Conservation (phyloP, 1,140 invertebrate genomes). For the Aphis craccivora region DNA sequence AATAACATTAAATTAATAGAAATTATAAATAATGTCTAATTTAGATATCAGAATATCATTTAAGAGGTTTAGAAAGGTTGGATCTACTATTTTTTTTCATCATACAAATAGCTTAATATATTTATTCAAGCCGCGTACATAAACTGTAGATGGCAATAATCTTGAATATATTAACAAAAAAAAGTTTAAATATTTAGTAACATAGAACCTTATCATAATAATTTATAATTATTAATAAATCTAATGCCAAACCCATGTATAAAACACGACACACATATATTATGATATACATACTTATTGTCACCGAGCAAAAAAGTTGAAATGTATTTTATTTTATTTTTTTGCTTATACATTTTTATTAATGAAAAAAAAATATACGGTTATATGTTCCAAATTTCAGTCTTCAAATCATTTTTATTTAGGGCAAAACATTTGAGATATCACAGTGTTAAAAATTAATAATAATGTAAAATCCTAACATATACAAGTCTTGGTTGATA, state of each 20-base stretch:
- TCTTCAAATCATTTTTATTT: slow-evolving; percentile 52
- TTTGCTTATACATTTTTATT: not conserved
- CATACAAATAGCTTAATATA: not conserved
- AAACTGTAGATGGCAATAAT: not conserved
- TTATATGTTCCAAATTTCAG: slow-evolving; percentile 54
- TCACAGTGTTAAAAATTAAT: slow-evolving; percentile 49
- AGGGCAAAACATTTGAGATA: slow-evolving; percentile 52
- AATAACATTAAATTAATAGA: not conserved
- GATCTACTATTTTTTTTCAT: not conserved
- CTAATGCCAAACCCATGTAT: not conserved
- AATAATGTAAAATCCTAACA: slow-evolving; percentile 33
- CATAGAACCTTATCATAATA: not conserved
- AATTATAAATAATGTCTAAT: not conserved
- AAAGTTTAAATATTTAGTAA: not conserved
- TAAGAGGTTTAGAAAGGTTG: not conserved
- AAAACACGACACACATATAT: not conserved
- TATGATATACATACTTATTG: not conserved
- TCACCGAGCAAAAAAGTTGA: not conserved
- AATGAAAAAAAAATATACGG: slow-evolving; percentile 48
- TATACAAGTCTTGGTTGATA: slow-evolving; percentile 43
- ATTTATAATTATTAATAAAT: slow-evolving; percentile 1
- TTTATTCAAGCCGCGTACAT: not conserved
- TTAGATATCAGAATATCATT: not conserved
- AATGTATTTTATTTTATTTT: not conserved
- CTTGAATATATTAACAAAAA: not conserved